Conservation (phyloP, 2,888 invertebrate species). For the Leptopilina syphax region DNA sequence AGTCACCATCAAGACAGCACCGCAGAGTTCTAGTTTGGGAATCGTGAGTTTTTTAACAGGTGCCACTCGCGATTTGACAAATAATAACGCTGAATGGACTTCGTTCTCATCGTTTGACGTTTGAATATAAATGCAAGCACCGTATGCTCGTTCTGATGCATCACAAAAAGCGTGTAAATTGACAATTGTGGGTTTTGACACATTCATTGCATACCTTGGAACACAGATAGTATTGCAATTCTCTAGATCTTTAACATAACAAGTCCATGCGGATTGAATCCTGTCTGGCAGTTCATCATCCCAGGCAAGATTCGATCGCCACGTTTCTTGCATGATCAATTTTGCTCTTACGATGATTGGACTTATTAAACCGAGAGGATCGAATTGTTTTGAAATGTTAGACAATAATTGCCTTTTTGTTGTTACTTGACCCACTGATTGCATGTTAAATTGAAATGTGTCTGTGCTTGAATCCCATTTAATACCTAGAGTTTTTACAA, state of each 20-base stretch:
- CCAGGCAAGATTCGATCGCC: slow-evolving; percentile 28
- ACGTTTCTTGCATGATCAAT: slow-evolving; percentile 43
- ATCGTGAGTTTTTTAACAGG: slow-evolving; percentile 50
- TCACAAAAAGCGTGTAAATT: slow-evolving; percentile 47
- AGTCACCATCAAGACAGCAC: no score
- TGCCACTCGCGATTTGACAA: slow-evolving; percentile 43
- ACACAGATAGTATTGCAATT: slow-evolving; percentile 13
- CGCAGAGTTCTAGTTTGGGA: slow-evolving; percentile 51
- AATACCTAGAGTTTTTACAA: slow-evolving; percentile 16
- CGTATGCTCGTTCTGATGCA: slow-evolving; percentile 42
- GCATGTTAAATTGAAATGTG: slow-evolving; percentile 33
- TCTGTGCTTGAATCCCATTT: slow-evolving; percentile 39
- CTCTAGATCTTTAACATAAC: slow-evolving; percentile 37
- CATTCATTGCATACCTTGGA: slow-evolving; percentile 38
- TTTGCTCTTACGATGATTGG: slow-evolving; percentile 46
- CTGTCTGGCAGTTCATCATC: slow-evolving; percentile 34
- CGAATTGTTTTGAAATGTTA: slow-evolving; percentile 44
- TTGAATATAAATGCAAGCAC: slow-evolving; percentile 42
- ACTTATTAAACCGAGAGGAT: slow-evolving; percentile 45
- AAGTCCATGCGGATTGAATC: slow-evolving; percentile 24
- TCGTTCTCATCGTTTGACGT: neutral
- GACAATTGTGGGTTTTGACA: neutral
- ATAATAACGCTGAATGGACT: slow-evolving; percentile 30
- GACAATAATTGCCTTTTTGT: slow-evolving; percentile 45
- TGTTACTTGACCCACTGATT: neutral